These are phyloP conservation scores for Leuctra nigra DNA, from an alignment of 2,888 invertebrate species.

Conservation along the genomic window DNA sequence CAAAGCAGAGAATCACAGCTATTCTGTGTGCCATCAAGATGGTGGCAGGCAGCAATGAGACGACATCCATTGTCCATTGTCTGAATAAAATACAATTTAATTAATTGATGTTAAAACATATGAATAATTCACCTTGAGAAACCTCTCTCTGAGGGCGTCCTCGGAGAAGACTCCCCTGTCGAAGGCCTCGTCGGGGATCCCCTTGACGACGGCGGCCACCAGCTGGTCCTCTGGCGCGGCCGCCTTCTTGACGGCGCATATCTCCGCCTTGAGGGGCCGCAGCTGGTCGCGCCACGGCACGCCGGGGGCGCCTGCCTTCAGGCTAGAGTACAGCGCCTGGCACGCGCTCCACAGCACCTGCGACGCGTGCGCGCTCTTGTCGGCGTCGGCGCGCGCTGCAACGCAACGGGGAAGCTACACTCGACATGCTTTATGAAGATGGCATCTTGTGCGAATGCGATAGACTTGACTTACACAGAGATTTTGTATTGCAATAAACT, in stretches of 20 bases:
- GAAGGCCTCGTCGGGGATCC: conserved; percentile 70
- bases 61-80: too few relatives aligned
- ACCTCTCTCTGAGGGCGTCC: conserved; percentile 75
- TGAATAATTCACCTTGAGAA: conserved; percentile 52
- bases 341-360: conserved; percentile 93
- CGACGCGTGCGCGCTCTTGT: conserved; percentile 67
- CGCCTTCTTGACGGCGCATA: conserved; percentile 65
- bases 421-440: too few relatives aligned
- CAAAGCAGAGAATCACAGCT: too few relatives aligned
- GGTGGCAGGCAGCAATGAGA: too few relatives aligned
- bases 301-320: conserved; percentile 56
- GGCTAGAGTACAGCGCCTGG: conserved; percentile 73
- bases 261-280: conserved; percentile 58
- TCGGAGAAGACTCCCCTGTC: conserved; percentile 84
- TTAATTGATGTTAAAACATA: too few relatives aligned
- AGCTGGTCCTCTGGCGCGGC: conserved; percentile 71
- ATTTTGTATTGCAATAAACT: too few relatives aligned
- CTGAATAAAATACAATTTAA: too few relatives aligned
- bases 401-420: too few relatives aligned
- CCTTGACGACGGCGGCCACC: conserved; percentile 66
- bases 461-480: too few relatives aligned
- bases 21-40: too few relatives aligned
- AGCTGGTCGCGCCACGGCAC: conserved; percentile 46
- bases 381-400: conserved; percentile 59
- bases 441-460: too few relatives aligned